Percentiles rank a stretch among this genome's conserved stretches.
These are phyloP conservation scores for Monoplex corrugatus DNA, from an alignment of 2,888 invertebrate species.

Conservation along the genomic window DNA sequence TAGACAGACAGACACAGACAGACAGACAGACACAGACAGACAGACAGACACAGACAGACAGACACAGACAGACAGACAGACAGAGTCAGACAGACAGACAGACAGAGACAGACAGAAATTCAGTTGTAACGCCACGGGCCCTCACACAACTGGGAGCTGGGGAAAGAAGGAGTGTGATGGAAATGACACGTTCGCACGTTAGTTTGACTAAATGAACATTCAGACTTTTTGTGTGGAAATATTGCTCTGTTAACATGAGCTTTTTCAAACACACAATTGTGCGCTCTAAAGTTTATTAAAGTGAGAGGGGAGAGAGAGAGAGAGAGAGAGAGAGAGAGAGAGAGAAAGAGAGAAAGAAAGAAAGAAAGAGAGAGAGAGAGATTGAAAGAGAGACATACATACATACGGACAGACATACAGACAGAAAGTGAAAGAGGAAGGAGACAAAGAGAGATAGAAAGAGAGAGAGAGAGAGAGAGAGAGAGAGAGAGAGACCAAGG, in stretches of 20 bases:
- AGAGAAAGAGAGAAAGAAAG: conserved; percentile 30
- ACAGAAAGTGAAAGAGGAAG: not conserved
- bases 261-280: no score
- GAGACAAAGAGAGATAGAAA: not conserved
- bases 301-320: not conserved
- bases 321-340: not conserved
- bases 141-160: no score
- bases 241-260: no score
- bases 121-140: no score
- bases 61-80: conserved; percentile 5
- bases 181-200: no score
- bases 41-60: not conserved
- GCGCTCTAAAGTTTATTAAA: no score
- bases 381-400: not conserved
- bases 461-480: not conserved
- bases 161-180: no score
- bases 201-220: no score
- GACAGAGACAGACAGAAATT: not conserved
- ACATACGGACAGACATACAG: not conserved
- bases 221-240: no score
- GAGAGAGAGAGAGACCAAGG: not conserved
- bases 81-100: conserved; percentile 4
- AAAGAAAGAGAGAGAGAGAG: not conserved
- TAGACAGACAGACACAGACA: not conserved
- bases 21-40: not conserved